Evolutionary conservation across 2,888 invertebrate genomes (phyloP), one percentile per base, ranked within the genome.

Genomic region (Gymnosoma rotundatum): DNA sequence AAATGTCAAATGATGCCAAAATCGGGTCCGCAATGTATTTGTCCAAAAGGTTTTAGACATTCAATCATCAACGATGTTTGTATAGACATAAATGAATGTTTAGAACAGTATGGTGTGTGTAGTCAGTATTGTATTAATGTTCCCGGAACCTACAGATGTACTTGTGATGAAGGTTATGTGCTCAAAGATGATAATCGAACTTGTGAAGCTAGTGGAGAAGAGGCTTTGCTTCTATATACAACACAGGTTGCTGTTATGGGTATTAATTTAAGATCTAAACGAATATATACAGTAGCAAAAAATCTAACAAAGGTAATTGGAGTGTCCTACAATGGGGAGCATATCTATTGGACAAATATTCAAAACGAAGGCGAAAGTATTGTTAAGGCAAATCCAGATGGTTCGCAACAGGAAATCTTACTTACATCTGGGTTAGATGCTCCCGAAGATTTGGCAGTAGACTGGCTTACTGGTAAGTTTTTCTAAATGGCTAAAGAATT

Each of bases 311-410:
- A 94, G 85, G 94, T 94, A 0, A 90, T 92, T 75, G 96, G 96
- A 0, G 94, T 97, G 0, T 93, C 95, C 0, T 95, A 93, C 87
- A 96, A 97, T 88, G 95, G 95, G 0, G 92, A 93, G 3, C 93
- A 94, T 86, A 91, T 97, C 38, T 97, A 96, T 90, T 97, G 97
- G 97, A 95, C 96, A 6, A 95, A 96, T 87, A 94, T 95, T 0
- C 93, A 94, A 2, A 91, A 94, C 6, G 95, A 95, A 3, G 94
- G 94, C n/a, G 96, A 96, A 90, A 94, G 95, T 12, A 96, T 97
- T 86, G 94, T 95, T 54, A 94, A 94, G 82, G 94, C 95, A 0
- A 92, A 92, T 14, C 92, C 94, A 1, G 94, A 95, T 87, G 95
- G 96, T 14, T 92, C 94, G 0, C 89, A 94, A 2, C 93, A 93